Conservation (phyloP, 2,888 invertebrate genomes). For the Stenolophus ochropezus region DNA sequence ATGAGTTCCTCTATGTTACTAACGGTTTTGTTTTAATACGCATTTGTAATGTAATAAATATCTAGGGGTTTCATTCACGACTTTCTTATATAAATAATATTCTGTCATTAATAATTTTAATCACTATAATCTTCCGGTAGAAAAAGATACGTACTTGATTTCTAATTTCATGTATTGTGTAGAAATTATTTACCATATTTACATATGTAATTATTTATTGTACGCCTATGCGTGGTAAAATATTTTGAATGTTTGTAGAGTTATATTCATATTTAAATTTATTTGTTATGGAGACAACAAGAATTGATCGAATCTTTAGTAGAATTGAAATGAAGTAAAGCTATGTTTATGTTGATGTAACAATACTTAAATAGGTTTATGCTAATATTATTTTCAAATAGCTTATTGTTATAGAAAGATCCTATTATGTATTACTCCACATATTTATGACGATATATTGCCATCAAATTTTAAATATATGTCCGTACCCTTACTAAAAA, state of each 20-base stretch:
- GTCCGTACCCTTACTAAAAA: no score
- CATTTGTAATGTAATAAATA: constrained; percentile 40
- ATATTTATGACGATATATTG: background rate
- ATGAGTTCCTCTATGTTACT: constrained; percentile 42
- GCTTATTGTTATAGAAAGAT: background rate
- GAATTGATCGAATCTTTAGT: background rate
- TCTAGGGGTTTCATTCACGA: constrained; percentile 24
- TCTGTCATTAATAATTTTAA: constrained; percentile 51
- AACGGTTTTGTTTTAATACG: constrained; percentile 55
- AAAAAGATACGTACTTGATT: background rate
- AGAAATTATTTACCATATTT: background rate
- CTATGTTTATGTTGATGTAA: background rate
- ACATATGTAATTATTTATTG: constrained; percentile 13
- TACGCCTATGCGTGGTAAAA: background rate
- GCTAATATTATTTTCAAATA: background rate
- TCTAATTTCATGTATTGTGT: constrained; percentile 14
- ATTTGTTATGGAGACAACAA: constrained; percentile 1
- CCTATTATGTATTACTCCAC: background rate
- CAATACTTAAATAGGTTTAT: background rate
- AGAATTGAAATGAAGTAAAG: background rate
- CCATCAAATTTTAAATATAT: no score
- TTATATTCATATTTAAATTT: constrained; percentile 24
- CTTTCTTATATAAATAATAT: constrained; percentile 50
- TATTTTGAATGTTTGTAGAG: constrained; percentile 10
- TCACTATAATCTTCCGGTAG: constrained; percentile 30